phyloP scores from a whole-genome alignment of 2,888 invertebrate species.

The Empis stercorea region DNA sequence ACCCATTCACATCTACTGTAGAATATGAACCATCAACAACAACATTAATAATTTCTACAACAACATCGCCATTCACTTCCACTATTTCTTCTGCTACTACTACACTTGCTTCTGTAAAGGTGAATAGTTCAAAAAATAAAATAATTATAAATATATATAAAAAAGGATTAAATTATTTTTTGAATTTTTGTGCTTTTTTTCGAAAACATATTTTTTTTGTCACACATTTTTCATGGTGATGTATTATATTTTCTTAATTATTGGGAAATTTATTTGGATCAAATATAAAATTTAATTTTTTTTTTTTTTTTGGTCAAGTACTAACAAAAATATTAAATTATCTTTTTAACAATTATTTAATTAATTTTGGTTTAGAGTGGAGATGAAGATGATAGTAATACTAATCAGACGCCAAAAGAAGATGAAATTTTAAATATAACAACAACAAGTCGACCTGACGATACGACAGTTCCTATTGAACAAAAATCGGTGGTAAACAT shows the following conservation, averaged over 20 bases:
- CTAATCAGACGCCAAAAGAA: constrained; percentile 9
- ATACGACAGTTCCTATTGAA: background rate
- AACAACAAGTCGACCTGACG: background rate
- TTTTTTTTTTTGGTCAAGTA: too few species aligned
- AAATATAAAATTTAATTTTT: too few species aligned
- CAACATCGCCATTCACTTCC: background rate
- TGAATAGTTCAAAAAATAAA: constrained; percentile 2
- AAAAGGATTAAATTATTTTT: background rate
- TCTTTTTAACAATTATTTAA: too few species aligned
- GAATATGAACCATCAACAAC: constrained; percentile 7
- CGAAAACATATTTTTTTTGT: background rate
- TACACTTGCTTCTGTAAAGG: constrained; percentile 12
- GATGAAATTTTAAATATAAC: constrained; percentile 12
- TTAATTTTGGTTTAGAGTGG: too few species aligned
- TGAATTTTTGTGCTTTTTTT: background rate
- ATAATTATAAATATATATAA: too few species aligned
- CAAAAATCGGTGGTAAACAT: background rate
- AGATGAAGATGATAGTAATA: constrained; percentile 10
- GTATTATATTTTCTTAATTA: too few species aligned
- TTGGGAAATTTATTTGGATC: too few species aligned
- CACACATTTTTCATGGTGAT: too few species aligned
- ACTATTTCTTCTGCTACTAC: constrained; percentile 1
- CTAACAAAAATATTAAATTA: too few species aligned
- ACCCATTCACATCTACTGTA: background rate
- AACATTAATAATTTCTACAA: background rate